phyloP scores from a whole-genome alignment of 2,113 vertebrate genomes.

The Labeo rohita region DNA sequence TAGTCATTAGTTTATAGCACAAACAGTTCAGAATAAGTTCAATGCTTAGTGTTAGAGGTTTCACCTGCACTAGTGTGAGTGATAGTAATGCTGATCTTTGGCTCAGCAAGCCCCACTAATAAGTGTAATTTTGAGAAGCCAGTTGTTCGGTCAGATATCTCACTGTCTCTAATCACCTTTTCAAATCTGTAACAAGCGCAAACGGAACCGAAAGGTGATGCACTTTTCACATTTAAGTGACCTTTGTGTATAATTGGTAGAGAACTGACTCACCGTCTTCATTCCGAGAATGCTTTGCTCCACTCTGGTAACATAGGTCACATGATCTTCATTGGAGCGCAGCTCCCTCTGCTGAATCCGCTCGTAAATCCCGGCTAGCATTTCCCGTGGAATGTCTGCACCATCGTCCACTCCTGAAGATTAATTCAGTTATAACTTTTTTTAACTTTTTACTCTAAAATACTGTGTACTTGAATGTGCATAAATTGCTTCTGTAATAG shows the following conservation, averaged over 20 bases:
- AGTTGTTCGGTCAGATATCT: not conserved
- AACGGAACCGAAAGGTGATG: conserved; percentile 14
- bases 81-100: not conserved
- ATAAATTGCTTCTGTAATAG: not conserved
- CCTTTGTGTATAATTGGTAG: conserved; percentile 14
- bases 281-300: conserved; percentile 98
- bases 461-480: too few species aligned
- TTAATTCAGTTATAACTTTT: not conserved
- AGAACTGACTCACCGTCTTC: conserved; percentile 87
- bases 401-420: conserved; percentile 92
- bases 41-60: not conserved
- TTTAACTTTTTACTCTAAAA: not conserved
- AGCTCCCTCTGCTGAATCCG: conserved; percentile 97
- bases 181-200: conserved; percentile 7
- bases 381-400: conserved; percentile 94
- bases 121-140: not conserved
- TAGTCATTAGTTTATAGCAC: not conserved
- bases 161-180: conserved; percentile 20
- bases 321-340: conserved; percentile 96
- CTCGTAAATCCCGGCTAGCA: conserved; percentile 97
- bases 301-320: conserved; percentile 97
- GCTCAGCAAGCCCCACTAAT: not conserved
- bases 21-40: not conserved
- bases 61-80: not conserved
- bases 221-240: conserved; percentile 18